Conservation (phyloP, 2,888 invertebrate genomes). For the Dorcus parallelipipedus region DNA sequence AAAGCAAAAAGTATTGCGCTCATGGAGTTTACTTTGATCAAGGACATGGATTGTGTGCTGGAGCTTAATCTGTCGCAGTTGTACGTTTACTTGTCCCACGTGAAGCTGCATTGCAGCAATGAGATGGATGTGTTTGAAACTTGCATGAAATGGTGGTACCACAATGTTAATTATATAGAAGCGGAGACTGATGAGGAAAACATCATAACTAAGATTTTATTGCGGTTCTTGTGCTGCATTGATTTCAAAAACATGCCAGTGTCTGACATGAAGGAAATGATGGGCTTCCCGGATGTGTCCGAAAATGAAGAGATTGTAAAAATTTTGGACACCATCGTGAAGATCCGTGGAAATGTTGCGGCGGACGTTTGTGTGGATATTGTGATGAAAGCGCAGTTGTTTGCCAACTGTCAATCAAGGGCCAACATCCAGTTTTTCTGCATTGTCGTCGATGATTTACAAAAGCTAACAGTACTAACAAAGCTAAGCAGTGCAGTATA, state of each 20-base stretch:
- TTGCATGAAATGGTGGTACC: slow-evolving; percentile 45
- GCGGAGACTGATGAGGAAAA: background rate
- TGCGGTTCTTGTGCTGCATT: slow-evolving; percentile 38
- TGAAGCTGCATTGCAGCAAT: slow-evolving; percentile 33
- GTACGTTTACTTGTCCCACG: slow-evolving; percentile 42
- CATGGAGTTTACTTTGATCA: slow-evolving; percentile 37
- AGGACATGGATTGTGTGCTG: slow-evolving; percentile 33
- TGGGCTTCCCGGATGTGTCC: slow-evolving; percentile 34
- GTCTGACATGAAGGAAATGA: slow-evolving; percentile 36
- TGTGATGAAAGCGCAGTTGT: slow-evolving; percentile 1
- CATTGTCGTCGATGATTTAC: slow-evolving; percentile 6
- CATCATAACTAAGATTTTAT: slow-evolving; percentile 22
- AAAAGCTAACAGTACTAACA: too few species aligned
- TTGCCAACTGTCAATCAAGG: slow-evolving; percentile 9
- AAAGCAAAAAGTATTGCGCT: slow-evolving; percentile 43
- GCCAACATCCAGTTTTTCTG: slow-evolving; percentile 12
- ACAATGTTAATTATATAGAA: slow-evolving; percentile 26
- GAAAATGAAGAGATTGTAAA: slow-evolving; percentile 28
- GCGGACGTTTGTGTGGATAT: slow-evolving; percentile 18
- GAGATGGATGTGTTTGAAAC: slow-evolving; percentile 44
- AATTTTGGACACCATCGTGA: slow-evolving; percentile 32
- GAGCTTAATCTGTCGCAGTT: slow-evolving; percentile 39
- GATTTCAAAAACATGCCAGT: slow-evolving; percentile 33
- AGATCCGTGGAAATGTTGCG: slow-evolving; percentile 21
- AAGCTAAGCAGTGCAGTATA: slow-evolving; percentile 3